phyloP scores from a whole-genome alignment of 2,888 invertebrate species.

The Leptopterna dolabrata region DNA sequence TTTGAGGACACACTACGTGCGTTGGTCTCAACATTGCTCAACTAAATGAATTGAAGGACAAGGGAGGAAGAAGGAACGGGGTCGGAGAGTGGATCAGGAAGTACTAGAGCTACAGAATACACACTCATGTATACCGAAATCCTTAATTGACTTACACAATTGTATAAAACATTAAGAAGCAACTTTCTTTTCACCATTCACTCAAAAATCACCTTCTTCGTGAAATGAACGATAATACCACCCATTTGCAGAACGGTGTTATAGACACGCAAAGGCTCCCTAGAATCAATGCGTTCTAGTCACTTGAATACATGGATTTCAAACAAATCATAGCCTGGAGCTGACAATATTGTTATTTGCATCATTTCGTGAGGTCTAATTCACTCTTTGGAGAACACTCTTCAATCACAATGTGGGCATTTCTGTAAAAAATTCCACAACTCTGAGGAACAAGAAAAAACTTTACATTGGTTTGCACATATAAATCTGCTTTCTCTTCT shows the following conservation, averaged over 20 bases:
- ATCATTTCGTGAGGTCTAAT: slow-evolving; percentile 38
- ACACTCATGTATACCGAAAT: slow-evolving; percentile 19
- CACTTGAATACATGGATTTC: not conserved
- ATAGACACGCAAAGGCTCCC: not conserved
- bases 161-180: slow-evolving; percentile 20
- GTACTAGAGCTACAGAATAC: slow-evolving; percentile 32
- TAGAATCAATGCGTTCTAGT: not conserved
- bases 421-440: slow-evolving; percentile 52
- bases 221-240: not conserved
- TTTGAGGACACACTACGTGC: slow-evolving; percentile 58
- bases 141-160: slow-evolving; percentile 51
- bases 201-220: not conserved
- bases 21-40: slow-evolving; percentile 59
- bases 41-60: slow-evolving; percentile 40
- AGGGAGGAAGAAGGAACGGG: not conserved
- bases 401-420: slow-evolving; percentile 54
- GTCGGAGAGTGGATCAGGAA: not conserved
- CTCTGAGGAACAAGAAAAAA: slow-evolving; percentile 32
- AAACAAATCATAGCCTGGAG: not conserved
- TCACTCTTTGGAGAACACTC: slow-evolving; percentile 52
- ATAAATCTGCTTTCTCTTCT: not conserved
- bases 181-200: not conserved
- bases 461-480: not conserved
- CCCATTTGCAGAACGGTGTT: not conserved
- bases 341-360: not conserved